phyloP scores from a whole-genome alignment of 2,888 invertebrate genomes.

The Xestia ashworthii region DNA sequence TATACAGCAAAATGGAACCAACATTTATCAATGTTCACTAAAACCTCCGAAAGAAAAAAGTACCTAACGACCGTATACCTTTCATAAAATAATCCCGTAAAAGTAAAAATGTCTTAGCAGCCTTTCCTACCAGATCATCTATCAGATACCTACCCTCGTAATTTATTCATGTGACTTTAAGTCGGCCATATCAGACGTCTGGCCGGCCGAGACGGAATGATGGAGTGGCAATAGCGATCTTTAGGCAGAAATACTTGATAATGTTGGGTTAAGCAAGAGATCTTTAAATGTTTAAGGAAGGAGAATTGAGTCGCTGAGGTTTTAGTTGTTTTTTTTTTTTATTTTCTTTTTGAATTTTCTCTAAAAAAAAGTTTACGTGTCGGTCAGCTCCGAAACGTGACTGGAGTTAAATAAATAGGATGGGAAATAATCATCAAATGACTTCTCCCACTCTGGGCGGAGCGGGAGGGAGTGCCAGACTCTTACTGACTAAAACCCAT shows the following conservation, averaged over 20 bases:
- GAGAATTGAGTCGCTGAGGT: background rate
- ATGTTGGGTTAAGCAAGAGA: conserved; percentile 9
- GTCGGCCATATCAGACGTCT: conserved; percentile 40
- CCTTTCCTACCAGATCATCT: conserved; percentile 14
- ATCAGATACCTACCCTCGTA: conserved; percentile 33
- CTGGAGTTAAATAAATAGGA: too few relatives aligned
- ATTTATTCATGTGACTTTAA: conserved; percentile 53
- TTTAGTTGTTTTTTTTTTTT: background rate
- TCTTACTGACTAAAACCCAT: too few relatives aligned
- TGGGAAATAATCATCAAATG: too few relatives aligned
- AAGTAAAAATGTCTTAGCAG: conserved; percentile 22
- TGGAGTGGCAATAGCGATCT: conserved; percentile 25
- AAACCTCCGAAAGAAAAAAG: background rate
- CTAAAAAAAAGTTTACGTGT: background rate
- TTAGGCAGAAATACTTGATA: background rate
- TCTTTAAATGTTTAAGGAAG: background rate
- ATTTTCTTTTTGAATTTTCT: background rate
- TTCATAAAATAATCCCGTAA: conserved; percentile 10
- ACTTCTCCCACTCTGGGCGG: too few relatives aligned
- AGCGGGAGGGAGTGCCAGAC: too few relatives aligned
- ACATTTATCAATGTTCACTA: conserved; percentile 10
- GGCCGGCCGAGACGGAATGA: conserved; percentile 34
- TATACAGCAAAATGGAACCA: background rate
- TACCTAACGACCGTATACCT: background rate
- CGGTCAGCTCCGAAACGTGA: background rate